Percentiles rank a stretch among this genome's conserved stretches.
Evolutionary conservation across 2,888 invertebrate genomes (phyloP).

Genomic region (Nesidiocoris tenuis): DNA sequence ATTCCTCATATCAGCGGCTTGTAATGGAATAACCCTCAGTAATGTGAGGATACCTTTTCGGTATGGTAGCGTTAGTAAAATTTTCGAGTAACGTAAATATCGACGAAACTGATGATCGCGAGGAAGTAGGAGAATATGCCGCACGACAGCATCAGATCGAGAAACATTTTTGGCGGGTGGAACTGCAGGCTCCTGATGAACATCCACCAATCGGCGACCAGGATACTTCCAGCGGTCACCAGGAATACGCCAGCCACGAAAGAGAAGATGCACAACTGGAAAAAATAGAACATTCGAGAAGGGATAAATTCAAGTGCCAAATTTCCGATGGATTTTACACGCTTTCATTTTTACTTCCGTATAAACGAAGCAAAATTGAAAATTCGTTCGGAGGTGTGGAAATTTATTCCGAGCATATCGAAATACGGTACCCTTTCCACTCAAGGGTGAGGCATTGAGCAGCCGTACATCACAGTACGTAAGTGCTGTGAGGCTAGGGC

Average conservation of each 20-base stretch:
- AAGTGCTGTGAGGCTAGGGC: no score
- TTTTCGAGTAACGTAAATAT: constrained; percentile 43
- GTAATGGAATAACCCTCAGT: no score
- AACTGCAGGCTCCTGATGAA: constrained; percentile 57
- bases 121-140: constrained; percentile 65
- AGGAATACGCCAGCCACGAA: constrained; percentile 64
- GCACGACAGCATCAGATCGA: constrained; percentile 67
- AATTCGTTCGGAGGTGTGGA: not conserved
- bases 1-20: no score
- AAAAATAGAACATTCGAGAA: constrained; percentile 48
- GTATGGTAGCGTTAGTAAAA: constrained; percentile 34
- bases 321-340: not conserved
- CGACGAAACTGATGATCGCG: constrained; percentile 38
- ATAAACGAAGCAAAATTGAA: no score
- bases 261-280: constrained; percentile 63
- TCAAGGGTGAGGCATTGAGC: no score
- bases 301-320: constrained; percentile 1
- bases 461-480: no score
- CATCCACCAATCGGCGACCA: constrained; percentile 60
- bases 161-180: constrained; percentile 66
- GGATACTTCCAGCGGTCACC: constrained; percentile 65
- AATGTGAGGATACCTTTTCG: no score
- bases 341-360: no score
- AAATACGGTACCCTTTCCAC: no score
- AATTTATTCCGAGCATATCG: not conserved